These are phyloP conservation scores for Pristionchus arcanus DNA, from an alignment of 2,888 invertebrate genomes.

Conservation along the genomic window DNA sequence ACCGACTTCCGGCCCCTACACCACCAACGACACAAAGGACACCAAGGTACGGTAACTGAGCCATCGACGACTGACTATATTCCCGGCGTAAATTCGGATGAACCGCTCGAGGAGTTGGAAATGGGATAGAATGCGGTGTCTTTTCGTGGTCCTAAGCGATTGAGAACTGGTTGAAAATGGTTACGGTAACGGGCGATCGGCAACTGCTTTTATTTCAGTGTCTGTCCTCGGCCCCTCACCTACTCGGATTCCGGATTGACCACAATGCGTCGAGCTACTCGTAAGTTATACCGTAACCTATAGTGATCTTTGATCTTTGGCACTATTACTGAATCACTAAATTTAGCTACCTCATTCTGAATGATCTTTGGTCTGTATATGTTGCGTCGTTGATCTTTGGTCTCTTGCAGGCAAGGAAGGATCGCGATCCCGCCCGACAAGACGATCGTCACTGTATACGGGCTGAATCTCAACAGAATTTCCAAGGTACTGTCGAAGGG, in stretches of 20 bases:
- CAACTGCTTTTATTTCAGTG: not conserved
- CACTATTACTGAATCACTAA: too few species aligned
- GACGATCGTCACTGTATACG: not conserved
- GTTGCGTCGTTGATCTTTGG: not conserved
- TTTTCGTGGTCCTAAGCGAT: too few species aligned
- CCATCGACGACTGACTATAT: too few species aligned
- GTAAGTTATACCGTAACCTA: not conserved
- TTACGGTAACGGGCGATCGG: not conserved
- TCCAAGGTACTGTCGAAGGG: not conserved
- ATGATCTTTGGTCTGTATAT: not conserved
- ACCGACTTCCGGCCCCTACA: too few species aligned
- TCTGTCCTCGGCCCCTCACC: too few species aligned
- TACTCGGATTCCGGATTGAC: conserved; percentile 16
- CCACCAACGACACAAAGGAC: too few species aligned
- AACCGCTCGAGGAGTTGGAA: too few species aligned
- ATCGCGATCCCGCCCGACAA: conserved; percentile 46
- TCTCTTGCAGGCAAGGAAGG: not conserved
- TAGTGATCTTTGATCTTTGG: not conserved
- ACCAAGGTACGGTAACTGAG: too few species aligned
- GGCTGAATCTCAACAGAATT: not conserved
- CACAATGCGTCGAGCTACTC: not conserved
- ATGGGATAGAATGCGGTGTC: too few species aligned
- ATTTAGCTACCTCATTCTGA: too few species aligned
- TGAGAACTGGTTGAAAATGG: too few species aligned
- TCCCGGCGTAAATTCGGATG: too few species aligned